A percentile compares a stretch with the other conserved stretches of the same genome.
phyloP scores from a whole-genome alignment of 2,113 vertebrate genomes.

The Podarcis muralis region DNA sequence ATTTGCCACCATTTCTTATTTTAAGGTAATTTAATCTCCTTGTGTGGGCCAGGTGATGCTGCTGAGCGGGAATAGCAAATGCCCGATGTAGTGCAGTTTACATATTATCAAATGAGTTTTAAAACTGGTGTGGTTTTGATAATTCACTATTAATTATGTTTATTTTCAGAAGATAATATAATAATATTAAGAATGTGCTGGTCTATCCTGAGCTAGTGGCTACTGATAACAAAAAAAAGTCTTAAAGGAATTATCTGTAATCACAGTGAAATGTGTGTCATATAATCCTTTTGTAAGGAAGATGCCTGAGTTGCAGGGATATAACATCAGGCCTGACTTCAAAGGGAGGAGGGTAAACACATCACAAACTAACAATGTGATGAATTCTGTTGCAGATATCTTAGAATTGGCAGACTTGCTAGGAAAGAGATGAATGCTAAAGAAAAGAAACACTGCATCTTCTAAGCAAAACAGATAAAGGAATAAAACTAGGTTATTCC shows the following conservation, averaged over 20 bases:
- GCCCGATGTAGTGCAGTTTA: not conserved
- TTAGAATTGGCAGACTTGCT: constrained; percentile 33
- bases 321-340: constrained; percentile 15
- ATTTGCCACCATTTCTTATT: constrained; percentile 24
- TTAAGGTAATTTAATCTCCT: constrained; percentile 32
- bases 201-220: constrained; percentile 13
- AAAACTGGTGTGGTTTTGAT: not conserved
- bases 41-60: not conserved
- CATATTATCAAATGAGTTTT: not conserved
- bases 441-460: constrained; percentile 39
- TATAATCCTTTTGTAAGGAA: constrained; percentile 20
- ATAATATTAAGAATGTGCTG: not conserved
- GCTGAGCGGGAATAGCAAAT: not conserved
- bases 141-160: not conserved
- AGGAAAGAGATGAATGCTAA: constrained; percentile 8
- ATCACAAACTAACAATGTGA: constrained; percentile 17
- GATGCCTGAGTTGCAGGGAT: constrained; percentile 3
- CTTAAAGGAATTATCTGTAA: constrained; percentile 18
- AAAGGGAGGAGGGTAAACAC: constrained; percentile 26
- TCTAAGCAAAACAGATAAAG: not conserved
- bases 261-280: constrained; percentile 11
- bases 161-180: constrained; percentile 16
- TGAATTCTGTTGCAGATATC: constrained; percentile 38
- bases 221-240: constrained; percentile 30
- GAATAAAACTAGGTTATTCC: not conserved